phyloP scores from a whole-genome alignment of 1,140 invertebrate species.

The Stenopsyche tienmushanensis region DNA sequence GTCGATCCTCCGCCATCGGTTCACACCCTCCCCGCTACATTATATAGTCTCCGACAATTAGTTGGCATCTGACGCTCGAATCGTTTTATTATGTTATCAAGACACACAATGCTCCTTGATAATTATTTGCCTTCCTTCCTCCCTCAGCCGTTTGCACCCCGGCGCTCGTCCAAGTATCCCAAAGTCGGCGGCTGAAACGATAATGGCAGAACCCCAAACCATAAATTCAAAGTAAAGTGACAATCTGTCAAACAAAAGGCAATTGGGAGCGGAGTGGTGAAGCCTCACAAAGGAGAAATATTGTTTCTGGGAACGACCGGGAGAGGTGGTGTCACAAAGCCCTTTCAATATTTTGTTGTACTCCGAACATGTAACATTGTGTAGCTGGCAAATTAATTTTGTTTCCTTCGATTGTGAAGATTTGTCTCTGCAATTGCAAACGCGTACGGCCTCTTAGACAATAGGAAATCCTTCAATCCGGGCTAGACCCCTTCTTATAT shows the following conservation, averaged over 20 bases:
- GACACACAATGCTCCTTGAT: conserved; percentile 37
- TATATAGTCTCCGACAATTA: conserved; percentile 34
- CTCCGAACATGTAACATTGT: conserved; percentile 20
- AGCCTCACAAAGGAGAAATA: conserved; percentile 38
- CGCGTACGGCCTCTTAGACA: not conserved
- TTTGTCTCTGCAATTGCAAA: not conserved
- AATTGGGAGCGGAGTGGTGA: conserved; percentile 34
- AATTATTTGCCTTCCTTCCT: conserved; percentile 33
- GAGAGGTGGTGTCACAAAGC: conserved; percentile 11
- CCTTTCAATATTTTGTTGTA: conserved; percentile 33
- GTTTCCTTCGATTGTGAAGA: conserved; percentile 14
- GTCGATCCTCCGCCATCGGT: too few species aligned
- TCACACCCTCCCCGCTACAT: too few species aligned
- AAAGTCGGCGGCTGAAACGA: conserved; percentile 17
- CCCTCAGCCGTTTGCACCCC: not conserved
- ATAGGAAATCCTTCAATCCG: too few species aligned
- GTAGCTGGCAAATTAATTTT: conserved; percentile 23
- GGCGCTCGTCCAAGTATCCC: not conserved
- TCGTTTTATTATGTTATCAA: conserved; percentile 37
- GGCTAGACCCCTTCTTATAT: too few species aligned
- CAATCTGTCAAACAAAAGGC: conserved; percentile 43
- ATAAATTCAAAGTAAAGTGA: conserved; percentile 42
- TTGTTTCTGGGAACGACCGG: conserved; percentile 35
- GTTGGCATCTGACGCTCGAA: conserved; percentile 38
- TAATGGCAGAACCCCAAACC: conserved; percentile 36